These are phyloP conservation scores for Sphaerophoria taeniata DNA, from an alignment of 2,888 invertebrate species.

Conservation along the genomic window DNA sequence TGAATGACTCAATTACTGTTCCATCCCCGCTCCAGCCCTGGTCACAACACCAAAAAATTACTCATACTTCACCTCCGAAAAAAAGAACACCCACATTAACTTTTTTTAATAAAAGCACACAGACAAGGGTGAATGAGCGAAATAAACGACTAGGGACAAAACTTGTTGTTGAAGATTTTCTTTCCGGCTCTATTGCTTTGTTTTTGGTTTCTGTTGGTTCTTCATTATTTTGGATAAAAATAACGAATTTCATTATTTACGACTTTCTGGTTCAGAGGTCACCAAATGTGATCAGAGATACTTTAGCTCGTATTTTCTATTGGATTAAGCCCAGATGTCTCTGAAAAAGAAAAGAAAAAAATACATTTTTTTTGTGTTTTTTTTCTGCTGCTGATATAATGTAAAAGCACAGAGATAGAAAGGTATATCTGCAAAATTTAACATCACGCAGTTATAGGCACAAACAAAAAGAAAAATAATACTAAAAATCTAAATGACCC, in stretches of 20 bases:
- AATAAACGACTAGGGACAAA: conserved; percentile 7
- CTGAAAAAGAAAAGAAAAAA: neutral
- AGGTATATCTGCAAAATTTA: conserved; percentile 51
- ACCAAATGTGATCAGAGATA: conserved; percentile 74
- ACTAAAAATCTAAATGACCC: conserved; percentile 22
- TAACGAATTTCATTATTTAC: conserved; percentile 79
- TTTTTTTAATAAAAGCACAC: conserved; percentile 11
- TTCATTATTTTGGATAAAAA: conserved; percentile 73
- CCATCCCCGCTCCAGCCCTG: neutral
- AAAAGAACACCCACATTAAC: conserved; percentile 3
- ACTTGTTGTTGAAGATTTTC: conserved; percentile 42
- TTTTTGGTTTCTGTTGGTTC: conserved; percentile 29
- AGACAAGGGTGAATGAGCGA: neutral
- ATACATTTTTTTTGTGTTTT: neutral
- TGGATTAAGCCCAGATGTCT: conserved; percentile 47
- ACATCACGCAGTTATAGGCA: conserved; percentile 53
- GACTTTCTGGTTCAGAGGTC: conserved; percentile 81
- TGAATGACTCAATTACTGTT: no score
- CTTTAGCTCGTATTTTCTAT: conserved; percentile 53
- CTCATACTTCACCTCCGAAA: neutral
- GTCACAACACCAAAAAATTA: conserved; percentile 9
- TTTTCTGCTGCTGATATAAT: conserved; percentile 13
- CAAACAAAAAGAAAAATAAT: conserved; percentile 20
- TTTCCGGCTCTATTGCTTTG: conserved; percentile 24
- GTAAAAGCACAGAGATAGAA: conserved; percentile 50